Percentiles rank a stretch among this genome's conserved stretches.
Conservation (phyloP, 2,797 vertebrate genomes). For the Capromys pilorides region DNA sequence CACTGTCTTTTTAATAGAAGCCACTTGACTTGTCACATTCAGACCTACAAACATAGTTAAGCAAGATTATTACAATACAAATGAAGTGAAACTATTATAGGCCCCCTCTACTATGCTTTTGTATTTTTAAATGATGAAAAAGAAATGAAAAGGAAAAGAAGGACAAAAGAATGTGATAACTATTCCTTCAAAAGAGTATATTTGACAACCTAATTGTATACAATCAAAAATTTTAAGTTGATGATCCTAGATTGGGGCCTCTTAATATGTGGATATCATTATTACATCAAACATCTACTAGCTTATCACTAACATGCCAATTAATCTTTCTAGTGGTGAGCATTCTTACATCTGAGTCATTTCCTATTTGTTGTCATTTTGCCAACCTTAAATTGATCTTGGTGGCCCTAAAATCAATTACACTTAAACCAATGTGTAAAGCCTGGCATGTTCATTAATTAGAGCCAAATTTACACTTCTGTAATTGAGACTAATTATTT, state of each 20-base stretch:
- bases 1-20: constrained; percentile 59
- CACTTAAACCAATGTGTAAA: constrained; percentile 72
- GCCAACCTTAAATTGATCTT: constrained; percentile 73
- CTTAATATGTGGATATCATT: constrained; percentile 63
- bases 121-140: neutral
- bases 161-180: constrained; percentile 42
- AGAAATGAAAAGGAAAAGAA: constrained; percentile 38
- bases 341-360: constrained; percentile 62
- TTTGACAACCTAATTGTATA: constrained; percentile 64
- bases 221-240: constrained; percentile 67
- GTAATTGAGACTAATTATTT: constrained; percentile 81
- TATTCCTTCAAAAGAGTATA: constrained; percentile 52
- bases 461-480: constrained; percentile 76
- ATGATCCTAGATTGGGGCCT: constrained; percentile 64
- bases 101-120: neutral
- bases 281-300: constrained; percentile 59
- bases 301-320: constrained; percentile 71
- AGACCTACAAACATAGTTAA: neutral
- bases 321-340: constrained; percentile 64
- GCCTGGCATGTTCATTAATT: constrained; percentile 66
- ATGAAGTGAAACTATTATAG: neutral
- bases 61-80: constrained; percentile 25
- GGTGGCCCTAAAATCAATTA: constrained; percentile 74
- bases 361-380: constrained; percentile 67
- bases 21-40: constrained; percentile 40